phyloP scores from a whole-genome alignment of 2,113 vertebrate species.

The Nothoprocta pentlandii region DNA sequence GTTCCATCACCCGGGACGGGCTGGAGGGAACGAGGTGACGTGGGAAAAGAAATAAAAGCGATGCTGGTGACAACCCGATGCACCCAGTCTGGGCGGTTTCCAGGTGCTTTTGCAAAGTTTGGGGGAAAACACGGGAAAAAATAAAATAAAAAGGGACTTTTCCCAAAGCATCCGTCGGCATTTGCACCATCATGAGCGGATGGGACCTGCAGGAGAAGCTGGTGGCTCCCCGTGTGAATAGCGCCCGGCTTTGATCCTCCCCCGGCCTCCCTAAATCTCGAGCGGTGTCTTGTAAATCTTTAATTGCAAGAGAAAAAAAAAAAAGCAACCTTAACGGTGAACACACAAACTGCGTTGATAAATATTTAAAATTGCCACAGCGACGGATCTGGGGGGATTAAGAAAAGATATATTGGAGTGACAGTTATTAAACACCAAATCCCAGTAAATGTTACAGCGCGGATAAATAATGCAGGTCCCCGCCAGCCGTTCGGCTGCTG shows the following conservation, averaged over 20 bases:
- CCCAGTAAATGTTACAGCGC: constrained; percentile 71
- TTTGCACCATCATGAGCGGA: fast-evolving
- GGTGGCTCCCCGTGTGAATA: neutral
- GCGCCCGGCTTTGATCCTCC: constrained; percentile 42
- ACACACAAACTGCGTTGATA: constrained; percentile 60
- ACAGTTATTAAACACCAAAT: constrained; percentile 80
- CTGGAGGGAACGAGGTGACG: neutral
- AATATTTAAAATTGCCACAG: constrained; percentile 78
- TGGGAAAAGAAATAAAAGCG: neutral
- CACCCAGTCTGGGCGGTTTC: too few relatives aligned
- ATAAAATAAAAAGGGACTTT: too few relatives aligned
- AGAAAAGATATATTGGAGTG: constrained; percentile 74
- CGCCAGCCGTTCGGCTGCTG: constrained; percentile 36
- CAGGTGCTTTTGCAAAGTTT: too few relatives aligned
- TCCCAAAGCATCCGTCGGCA: too few relatives aligned
- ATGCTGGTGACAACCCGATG: neutral
- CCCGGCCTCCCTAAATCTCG: constrained; percentile 48
- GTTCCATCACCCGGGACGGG: neutral
- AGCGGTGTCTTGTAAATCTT: constrained; percentile 77
- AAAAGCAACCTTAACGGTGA: constrained; percentile 67
- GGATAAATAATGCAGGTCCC: constrained; percentile 74
- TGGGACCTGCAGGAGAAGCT: neutral
- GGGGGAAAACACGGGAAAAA: too few relatives aligned
- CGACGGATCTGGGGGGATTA: constrained; percentile 75
- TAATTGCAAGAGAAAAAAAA: constrained; percentile 71